Evolutionary conservation across 2,113 vertebrate genomes (phyloP).

Genomic region (Heloderma charlesbogerti): DNA sequence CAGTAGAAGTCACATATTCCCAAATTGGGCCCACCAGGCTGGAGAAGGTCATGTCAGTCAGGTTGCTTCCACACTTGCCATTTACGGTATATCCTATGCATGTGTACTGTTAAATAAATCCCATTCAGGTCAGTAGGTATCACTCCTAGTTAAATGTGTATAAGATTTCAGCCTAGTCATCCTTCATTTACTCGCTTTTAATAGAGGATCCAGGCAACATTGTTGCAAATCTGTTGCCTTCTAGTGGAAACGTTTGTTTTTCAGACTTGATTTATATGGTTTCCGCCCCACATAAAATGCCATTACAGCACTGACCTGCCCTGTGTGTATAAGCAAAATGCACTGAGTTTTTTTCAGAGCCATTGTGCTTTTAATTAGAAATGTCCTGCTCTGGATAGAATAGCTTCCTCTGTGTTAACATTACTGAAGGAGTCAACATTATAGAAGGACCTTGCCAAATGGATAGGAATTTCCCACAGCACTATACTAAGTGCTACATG

Average conservation of each 20-base stretch:
- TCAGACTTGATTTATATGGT: neutral
- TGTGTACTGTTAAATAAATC: too few species aligned
- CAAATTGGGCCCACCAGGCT: too few species aligned
- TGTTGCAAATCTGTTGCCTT: neutral
- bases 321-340: too few species aligned
- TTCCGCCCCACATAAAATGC: neutral
- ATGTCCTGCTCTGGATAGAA: neutral
- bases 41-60: neutral
- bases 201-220: neutral
- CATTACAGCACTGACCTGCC: neutral
- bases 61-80: neutral
- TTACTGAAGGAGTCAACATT: neutral
- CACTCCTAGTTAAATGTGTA: too few species aligned
- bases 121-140: too few species aligned
- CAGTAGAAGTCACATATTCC: neutral
- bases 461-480: neutral
- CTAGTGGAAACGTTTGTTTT: neutral
- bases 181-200: neutral
- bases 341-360: too few species aligned
- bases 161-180: neutral
- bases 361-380: neutral
- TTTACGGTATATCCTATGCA: neutral
- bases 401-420: neutral
- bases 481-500: too few species aligned
- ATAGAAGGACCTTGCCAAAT: neutral